Conservation (phyloP, 2,797 vertebrate species). For the Prunella strophiata region DNA sequence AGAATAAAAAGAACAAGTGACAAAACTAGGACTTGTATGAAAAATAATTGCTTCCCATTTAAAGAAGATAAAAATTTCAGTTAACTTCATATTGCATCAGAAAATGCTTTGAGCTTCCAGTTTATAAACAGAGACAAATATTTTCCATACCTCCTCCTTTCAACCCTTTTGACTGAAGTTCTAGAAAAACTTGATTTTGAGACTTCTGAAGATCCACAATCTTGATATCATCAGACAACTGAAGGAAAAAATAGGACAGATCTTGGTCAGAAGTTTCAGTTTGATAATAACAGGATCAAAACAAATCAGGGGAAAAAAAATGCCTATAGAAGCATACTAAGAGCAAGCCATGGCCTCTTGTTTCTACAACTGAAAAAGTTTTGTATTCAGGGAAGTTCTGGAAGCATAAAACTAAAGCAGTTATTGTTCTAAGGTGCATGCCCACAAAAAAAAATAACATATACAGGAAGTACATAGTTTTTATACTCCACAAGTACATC, state of each 20-base stretch:
- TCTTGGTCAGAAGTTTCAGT: not conserved
- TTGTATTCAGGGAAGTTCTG: not conserved
- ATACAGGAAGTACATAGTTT: not conserved
- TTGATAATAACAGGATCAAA: not conserved
- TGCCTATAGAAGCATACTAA: not conserved
- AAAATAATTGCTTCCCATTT: not conserved
- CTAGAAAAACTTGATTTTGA: conserved; percentile 84
- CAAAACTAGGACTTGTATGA: not conserved
- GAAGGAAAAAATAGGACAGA: conserved; percentile 17
- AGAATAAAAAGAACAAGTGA: not conserved
- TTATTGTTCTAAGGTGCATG: not conserved
- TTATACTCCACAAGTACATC: not conserved
- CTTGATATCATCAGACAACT: conserved; percentile 85
- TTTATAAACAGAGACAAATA: not conserved
- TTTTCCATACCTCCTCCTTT: conserved; percentile 90
- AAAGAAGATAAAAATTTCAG: not conserved
- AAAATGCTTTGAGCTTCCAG: not conserved
- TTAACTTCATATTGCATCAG: not conserved
- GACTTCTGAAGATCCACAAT: conserved; percentile 82
- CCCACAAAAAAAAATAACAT: not conserved
- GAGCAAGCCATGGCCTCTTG: not conserved
- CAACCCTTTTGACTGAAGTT: conserved; percentile 89
- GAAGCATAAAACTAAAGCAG: not conserved
- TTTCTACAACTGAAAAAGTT: not conserved
- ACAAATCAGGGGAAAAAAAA: conserved; percentile 9